Evolutionary conservation across 2,797 vertebrate species (phyloP), one percentile per base, ranked within the genome.

Genomic region (Cygnus olor): DNA sequence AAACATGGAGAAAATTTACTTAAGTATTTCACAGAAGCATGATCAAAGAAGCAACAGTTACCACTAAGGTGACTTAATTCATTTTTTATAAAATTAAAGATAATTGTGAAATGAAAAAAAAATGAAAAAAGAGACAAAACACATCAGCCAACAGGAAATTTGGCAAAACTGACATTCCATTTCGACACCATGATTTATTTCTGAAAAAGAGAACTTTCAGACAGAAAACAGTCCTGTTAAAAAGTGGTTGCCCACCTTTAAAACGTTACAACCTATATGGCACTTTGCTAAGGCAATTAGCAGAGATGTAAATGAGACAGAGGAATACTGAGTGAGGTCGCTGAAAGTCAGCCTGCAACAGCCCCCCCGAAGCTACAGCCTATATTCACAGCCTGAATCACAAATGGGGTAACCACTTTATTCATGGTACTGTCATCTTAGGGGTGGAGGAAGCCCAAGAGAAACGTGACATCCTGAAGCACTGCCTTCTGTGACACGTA

Each of bases 211-310:
- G 16, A 56, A 56, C 6, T 70, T 78, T 71, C 71, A 68, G 74
- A 24, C 47, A 68, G 53, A 68, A 64, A 34, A 60, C 18, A 21
- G 11, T 24, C 54, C 54, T 54, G 53, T 32, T 74, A 40, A 45
- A 77, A 88, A 80, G 24, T 32, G 34, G 9, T 32, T 64, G 2
- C 8, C 30, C 54, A 53, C 15, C 40, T 78, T 70, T 34, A 53
- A 80, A 71, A 30, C 40, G 58, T 3, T 8, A 61, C 45, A 77
- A 2, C 0, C 1, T 8, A 2, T 1, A 0, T 5, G n/a, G 61
- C 47, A 69, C 61, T 92, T 64, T 21, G 45, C 11, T 45, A 42
- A 57, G 0, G 2, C 44, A 61, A 1, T 14, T 13, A 66, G 80
- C 24, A 76, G 71, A 73, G 34, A 28, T 18, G 79, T 21, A 57